Base-by-base conservation (phyloP, 2,113 vertebrate genomes). In the Anthoscopus minutus region DNA sequence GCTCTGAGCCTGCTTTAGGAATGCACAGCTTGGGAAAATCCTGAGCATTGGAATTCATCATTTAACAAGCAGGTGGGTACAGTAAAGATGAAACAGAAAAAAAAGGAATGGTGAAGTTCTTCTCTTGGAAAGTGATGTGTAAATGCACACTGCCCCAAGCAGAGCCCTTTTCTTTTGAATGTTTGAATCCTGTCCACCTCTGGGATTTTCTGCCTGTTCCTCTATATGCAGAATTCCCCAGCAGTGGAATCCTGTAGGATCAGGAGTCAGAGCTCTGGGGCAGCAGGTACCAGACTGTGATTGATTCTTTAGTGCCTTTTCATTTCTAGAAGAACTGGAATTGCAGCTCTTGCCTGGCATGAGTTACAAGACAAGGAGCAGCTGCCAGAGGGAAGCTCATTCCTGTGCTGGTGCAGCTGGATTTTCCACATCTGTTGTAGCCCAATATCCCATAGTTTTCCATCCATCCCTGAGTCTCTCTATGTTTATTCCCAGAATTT, bases 401-500 rank as follows among this genome's bases (percentile, higher is more conserved):
- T 58, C 51, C 73, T 12, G 8, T 23, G 31, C 15, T 23, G 50
- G 18, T 86, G 45, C 37, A 81, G 54, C n/a, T 74, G 73, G 21
- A 27, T 81, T 84, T n/a, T 40, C 77, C 31, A 3, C 21, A 22
- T 66, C 45, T 42, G 3, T 54, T 64, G 19, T 0, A 70, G 70
- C 9, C 31, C 50, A 10, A 6, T 2, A 20, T 71, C 30, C 44
- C 22, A 7, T 0, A 4, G 17, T 48, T 57, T 61, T 56, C 42
- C 37, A 13, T 27, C 13, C 19, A 27, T 31, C 11, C 20, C 8
- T 45, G 60, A 27, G 2, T 44, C 18, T 48, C 64, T 72, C 3
- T 11, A 0, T 21, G 15, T 19, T 31, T 27, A 0, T 44, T 57
- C 31, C 67, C 50, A 40, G 38, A 33, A 18, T 54, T 38, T 2